Conservation (phyloP, 1,140 invertebrate genomes). For the Zaprionus kolodkinae region DNA sequence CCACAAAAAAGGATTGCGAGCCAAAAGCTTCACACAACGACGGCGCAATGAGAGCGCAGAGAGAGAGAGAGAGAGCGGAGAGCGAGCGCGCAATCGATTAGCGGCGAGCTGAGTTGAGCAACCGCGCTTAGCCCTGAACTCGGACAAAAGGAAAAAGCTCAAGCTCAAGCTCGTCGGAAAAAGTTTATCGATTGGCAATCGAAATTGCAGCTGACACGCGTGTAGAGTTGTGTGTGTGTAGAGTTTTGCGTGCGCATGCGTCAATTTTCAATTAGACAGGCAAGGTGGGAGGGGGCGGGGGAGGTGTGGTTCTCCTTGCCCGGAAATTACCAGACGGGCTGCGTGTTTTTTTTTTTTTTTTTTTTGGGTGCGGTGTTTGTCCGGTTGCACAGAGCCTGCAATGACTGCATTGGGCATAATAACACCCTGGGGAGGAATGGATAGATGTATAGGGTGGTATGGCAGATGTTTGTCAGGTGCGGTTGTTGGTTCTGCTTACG, state of each 20-base stretch:
- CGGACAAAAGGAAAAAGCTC: slow-evolving; percentile 39
- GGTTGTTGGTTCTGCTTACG: slow-evolving; percentile 4
- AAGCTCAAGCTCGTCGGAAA: slow-evolving; percentile 51
- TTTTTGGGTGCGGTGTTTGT: slow-evolving; percentile 60
- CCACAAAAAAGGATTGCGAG: slow-evolving; percentile 56
- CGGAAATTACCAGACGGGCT: slow-evolving; percentile 64
- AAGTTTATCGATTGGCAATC: slow-evolving; percentile 65
- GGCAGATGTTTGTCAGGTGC: not conserved
- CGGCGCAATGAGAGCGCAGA: slow-evolving; percentile 55
- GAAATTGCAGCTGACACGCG: slow-evolving; percentile 59
- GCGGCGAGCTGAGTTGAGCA: slow-evolving; percentile 58
- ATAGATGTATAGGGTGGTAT: not conserved
- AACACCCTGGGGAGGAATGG: not conserved
- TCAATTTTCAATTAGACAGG: slow-evolving; percentile 17
- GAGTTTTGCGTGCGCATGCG: slow-evolving; percentile 56
- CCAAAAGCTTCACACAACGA: slow-evolving; percentile 45
- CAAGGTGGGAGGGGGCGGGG: not conserved
- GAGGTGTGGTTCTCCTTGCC: not conserved
- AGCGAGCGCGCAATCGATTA: slow-evolving; percentile 46
- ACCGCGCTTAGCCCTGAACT: slow-evolving; percentile 77
- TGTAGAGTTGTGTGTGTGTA: slow-evolving; percentile 34
- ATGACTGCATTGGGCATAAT: slow-evolving; percentile 50
- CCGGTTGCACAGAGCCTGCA: slow-evolving; percentile 40
- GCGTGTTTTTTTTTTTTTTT: not conserved
- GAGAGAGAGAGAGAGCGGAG: slow-evolving; percentile 2